Conservation (phyloP, 2,888 invertebrate species). For the Tetropium fuscum region DNA sequence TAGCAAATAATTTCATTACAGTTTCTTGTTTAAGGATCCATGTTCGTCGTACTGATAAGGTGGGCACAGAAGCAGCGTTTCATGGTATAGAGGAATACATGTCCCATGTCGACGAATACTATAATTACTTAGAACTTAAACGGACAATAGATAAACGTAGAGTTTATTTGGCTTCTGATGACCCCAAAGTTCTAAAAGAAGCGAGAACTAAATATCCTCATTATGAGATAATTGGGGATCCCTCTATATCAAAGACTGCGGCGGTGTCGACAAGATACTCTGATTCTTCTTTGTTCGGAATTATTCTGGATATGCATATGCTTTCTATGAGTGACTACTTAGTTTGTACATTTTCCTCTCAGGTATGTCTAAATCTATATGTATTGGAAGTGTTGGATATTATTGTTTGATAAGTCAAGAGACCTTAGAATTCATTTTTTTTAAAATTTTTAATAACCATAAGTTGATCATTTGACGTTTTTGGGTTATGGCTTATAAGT, state of each 20-base stretch:
- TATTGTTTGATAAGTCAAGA: neutral
- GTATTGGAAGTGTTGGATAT: neutral
- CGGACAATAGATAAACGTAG: slow-evolving; percentile 72
- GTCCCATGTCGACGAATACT: slow-evolving; percentile 91
- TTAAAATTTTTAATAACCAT: no score
- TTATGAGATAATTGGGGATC: slow-evolving; percentile 91
- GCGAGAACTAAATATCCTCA: slow-evolving; percentile 81
- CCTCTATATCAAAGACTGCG: slow-evolving; percentile 89
- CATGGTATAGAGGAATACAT: slow-evolving; percentile 97
- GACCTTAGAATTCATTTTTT: no score
- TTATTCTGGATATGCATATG: slow-evolving; percentile 93
- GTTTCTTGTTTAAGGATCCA: slow-evolving; percentile 74
- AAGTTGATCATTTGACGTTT: no score
- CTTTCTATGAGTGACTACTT: slow-evolving; percentile 90
- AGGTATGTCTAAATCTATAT: slow-evolving; percentile 71
- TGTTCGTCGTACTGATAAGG: slow-evolving; percentile 86
- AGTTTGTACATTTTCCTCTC: slow-evolving; percentile 99
- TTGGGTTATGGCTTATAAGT: no score
- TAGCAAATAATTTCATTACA: neutral
- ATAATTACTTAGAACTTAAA: slow-evolving; percentile 78
- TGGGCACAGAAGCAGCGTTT: slow-evolving; percentile 98
- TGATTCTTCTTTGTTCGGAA: slow-evolving; percentile 90
- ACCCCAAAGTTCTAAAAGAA: slow-evolving; percentile 83
- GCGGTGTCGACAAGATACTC: slow-evolving; percentile 92
- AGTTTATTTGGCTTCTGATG: slow-evolving; percentile 95